phyloP scores from a whole-genome alignment of 2,888 invertebrate species.

The Margaritifera margaritifera region DNA sequence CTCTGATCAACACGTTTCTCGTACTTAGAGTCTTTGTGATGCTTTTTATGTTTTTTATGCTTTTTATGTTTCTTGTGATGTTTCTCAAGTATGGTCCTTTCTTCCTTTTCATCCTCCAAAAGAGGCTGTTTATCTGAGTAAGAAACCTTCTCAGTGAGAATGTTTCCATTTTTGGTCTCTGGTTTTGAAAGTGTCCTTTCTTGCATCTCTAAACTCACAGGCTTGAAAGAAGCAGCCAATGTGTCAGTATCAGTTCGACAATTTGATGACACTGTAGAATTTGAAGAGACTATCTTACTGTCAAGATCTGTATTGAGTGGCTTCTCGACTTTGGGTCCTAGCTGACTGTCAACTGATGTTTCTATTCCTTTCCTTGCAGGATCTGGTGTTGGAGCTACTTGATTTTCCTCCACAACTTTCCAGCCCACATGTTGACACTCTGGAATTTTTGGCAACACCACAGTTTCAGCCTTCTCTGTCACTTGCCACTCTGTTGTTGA shows the following conservation, averaged over 20 bases:
- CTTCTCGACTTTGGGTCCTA: too few relatives aligned
- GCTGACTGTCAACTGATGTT: too few relatives aligned
- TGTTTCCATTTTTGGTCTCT: not conserved
- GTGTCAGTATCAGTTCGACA: not conserved
- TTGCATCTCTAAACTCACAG: not conserved
- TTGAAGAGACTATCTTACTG: too few relatives aligned
- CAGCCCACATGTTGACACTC: conserved; percentile 47
- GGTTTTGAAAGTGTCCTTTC: not conserved
- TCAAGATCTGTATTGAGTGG: too few relatives aligned
- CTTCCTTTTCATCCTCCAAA: conserved; percentile 24
- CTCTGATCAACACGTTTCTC: conserved; percentile 31
- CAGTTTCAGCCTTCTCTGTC: conserved; percentile 23
- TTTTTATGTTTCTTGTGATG: conserved; percentile 51
- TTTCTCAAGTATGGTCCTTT: conserved; percentile 23
- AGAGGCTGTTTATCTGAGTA: conserved; percentile 33
- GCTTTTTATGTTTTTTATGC: conserved; percentile 52
- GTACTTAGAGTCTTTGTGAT: conserved; percentile 32
- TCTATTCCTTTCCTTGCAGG: conserved; percentile 5
- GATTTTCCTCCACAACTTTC: conserved; percentile 38
- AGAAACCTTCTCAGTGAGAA: conserved; percentile 6
- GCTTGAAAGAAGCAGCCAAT: not conserved
- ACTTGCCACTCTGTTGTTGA: conserved; percentile 72
- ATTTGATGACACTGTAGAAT: too few relatives aligned
- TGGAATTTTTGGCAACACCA: conserved; percentile 18
- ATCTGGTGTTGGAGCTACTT: not conserved